Base-by-base conservation (phyloP, 2,888 invertebrate species). In the Diarsia brunnea region DNA sequence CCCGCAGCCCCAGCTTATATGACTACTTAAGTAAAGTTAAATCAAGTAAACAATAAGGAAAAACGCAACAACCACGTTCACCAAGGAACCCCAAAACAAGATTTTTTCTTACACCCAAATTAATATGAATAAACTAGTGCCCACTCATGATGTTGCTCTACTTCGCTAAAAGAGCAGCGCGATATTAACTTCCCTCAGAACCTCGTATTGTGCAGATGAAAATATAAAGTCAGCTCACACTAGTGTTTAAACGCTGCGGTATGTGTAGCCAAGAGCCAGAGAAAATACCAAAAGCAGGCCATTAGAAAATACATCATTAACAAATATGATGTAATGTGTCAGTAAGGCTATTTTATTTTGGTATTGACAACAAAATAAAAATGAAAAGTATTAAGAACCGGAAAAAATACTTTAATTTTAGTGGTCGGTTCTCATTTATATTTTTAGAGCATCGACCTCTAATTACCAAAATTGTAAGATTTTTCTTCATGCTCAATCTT, bases 161-260 rank as follows among this genome's bases (percentile, higher is more conserved):
- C 64, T 65, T 69, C 43, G 27, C 38, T 31, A 45, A 73, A 79
- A 79, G 64, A 79, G 24, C 58, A 60, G 4, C 31, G 31, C 5
- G 31, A 4, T 73, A 79, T 69, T 73, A 79, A 69, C 60, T 73
- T 79, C 24, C n/a, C 49, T 66, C 65, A 14, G n/a, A 43, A 53
- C 16, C 47, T 64, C 65, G 74, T 79, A 74, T 69, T 66, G 60
- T 74, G 60, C 49, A 66, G 63, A 73, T 79, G 60, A 79, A 73
- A 79, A 31, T 27, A 43, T 43, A 65, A 63, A 16, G 73, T 21
- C 8, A 1, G 8, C 0, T 43, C 67, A 73, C 27, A 79, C 38
- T 14, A n/a, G 19, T 31, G 2, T 8, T n/a, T 24, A 21, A 55
- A 47, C 71, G 66, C 66, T 27, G 53, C 71, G 65, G n/a, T 76